Conservation (phyloP, 2,888 invertebrate species). For the Frankliniella intonsa region DNA sequence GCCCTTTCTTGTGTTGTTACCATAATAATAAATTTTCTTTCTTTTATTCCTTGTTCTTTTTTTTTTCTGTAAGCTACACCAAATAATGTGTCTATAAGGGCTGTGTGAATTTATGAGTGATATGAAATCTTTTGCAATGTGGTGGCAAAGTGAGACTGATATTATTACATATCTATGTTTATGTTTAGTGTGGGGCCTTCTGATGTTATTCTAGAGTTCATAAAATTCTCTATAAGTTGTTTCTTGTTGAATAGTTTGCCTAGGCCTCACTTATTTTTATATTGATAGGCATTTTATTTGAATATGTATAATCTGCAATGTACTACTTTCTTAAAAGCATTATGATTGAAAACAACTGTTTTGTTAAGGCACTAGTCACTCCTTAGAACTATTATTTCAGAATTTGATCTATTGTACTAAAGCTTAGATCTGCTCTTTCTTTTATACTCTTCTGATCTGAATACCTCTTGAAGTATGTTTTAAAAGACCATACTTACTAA, state of each 20-base stretch:
- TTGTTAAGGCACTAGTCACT: neutral
- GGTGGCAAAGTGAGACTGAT: slow-evolving; percentile 22
- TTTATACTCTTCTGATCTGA: neutral
- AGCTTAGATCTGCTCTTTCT: neutral
- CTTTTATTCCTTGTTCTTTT: neutral
- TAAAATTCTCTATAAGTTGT: slow-evolving; percentile 1
- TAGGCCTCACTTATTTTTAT: slow-evolving; percentile 21
- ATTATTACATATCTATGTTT: slow-evolving; percentile 2
- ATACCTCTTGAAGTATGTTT: neutral
- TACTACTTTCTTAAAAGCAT: neutral
- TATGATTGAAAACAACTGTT: too few species aligned
- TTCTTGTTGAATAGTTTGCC: neutral
- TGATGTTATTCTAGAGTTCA: neutral
- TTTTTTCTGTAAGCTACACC: neutral
- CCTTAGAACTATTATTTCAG: neutral
- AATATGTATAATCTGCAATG: neutral
- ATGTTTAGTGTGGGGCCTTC: slow-evolving; percentile 9
- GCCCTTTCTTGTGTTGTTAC: neutral
- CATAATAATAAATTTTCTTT: neutral
- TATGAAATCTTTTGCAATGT: slow-evolving; percentile 8
- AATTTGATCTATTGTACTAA: neutral
- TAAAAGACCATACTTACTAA: neutral
- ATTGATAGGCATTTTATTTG: neutral
- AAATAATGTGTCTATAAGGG: neutral
- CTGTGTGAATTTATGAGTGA: slow-evolving; percentile 3